Evolutionary conservation across 2,113 vertebrate species (phyloP).

Genomic region (Apus apus): DNA sequence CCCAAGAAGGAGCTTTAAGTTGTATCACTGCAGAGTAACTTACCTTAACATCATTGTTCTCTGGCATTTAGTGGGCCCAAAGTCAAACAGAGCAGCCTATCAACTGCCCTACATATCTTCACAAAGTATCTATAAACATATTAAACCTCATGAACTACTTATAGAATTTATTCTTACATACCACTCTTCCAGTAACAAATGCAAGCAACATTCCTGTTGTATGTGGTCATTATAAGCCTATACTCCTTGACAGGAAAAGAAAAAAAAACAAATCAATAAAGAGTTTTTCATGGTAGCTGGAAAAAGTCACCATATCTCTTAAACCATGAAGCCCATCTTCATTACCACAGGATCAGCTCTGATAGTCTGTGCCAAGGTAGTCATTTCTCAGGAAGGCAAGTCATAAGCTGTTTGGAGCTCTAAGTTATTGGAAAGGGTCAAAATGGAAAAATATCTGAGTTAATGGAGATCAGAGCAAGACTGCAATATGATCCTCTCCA

Average conservation of each 20-base stretch:
- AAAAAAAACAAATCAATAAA: too few species aligned
- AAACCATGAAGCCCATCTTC: background rate
- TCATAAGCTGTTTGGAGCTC: background rate
- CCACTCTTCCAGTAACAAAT: background rate
- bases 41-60: background rate
- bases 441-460: background rate
- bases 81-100: background rate
- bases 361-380: background rate
- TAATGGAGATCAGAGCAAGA: background rate
- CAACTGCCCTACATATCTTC: background rate
- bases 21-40: background rate
- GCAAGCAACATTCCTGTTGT: background rate
- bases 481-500: background rate
- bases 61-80: background rate
- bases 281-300: background rate
- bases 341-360: background rate
- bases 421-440: background rate
- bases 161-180: rapidly evolving
- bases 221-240: background rate
- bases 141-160: background rate
- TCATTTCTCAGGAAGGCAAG: background rate
- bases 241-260: background rate
- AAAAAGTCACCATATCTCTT: background rate
- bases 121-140: background rate
- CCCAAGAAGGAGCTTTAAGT: rapidly evolving